These are phyloP conservation scores for Silurus asotus DNA, from an alignment of 2,113 vertebrate genomes.

Conservation along the genomic window DNA sequence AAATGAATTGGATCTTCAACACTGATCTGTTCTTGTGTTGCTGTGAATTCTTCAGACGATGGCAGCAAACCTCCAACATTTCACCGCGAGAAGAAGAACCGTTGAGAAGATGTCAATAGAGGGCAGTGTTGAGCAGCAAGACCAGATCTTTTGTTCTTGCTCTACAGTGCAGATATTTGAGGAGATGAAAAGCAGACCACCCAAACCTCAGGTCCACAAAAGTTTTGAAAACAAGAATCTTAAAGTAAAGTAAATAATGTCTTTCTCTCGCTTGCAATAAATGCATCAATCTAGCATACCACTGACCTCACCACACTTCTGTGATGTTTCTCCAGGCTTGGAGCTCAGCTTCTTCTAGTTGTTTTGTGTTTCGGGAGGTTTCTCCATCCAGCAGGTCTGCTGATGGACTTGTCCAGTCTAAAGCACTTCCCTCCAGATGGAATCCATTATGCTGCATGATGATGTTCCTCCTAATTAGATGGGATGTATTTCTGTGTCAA, in stretches of 20 bases:
- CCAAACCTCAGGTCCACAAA: neutral
- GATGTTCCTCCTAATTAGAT: too few species aligned
- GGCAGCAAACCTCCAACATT: slow-evolving; percentile 25
- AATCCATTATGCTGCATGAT: neutral
- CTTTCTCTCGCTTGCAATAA: neutral
- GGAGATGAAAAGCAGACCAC: neutral
- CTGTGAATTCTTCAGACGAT: neutral
- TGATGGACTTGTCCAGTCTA: neutral
- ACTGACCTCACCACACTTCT: neutral
- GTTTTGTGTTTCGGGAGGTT: neutral
- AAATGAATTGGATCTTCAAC: neutral
- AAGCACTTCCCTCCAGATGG: neutral
- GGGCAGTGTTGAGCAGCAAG: neutral
- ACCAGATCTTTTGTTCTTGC: neutral
- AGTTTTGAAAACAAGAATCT: neutral
- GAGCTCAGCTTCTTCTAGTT: neutral
- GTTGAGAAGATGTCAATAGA: neutral
- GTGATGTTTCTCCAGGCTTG: neutral
- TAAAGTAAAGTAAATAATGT: neutral
- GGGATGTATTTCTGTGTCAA: neutral
- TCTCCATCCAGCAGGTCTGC: neutral
- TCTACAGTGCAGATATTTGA: neutral
- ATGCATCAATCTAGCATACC: neutral
- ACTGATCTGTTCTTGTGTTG: neutral
- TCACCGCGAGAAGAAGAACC: neutral